Evolutionary conservation across 2,888 invertebrate genomes (phyloP).

Genomic region (Xylota segnis): DNA sequence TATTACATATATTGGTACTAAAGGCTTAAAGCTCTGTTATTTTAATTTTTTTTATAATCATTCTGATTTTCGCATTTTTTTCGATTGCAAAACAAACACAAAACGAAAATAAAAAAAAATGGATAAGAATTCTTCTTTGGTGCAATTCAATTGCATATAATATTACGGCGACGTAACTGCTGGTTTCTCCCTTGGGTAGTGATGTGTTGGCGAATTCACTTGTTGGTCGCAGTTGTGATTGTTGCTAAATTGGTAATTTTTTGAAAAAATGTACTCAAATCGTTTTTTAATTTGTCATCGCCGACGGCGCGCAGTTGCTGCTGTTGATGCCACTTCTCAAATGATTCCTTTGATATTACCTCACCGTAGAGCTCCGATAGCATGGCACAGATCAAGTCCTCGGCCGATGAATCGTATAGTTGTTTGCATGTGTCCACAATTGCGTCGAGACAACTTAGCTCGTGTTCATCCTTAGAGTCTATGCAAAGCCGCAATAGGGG

Average conservation of each 20-base stretch:
- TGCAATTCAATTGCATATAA: slow-evolving; percentile 65
- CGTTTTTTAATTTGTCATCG: slow-evolving; percentile 41
- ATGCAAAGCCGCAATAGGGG: slow-evolving; percentile 81
- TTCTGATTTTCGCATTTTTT: slow-evolving; percentile 26
- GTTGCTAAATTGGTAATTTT: slow-evolving; percentile 34
- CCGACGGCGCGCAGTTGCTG: neutral
- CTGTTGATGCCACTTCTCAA: slow-evolving; percentile 81
- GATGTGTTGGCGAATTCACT: neutral
- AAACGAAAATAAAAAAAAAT: slow-evolving; percentile 41
- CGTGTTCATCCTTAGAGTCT: slow-evolving; percentile 80
- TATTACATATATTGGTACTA: slow-evolving; percentile 66
- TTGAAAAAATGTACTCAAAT: slow-evolving; percentile 44
- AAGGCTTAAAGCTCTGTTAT: slow-evolving; percentile 73
- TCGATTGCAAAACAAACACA: slow-evolving; percentile 49
- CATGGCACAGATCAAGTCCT: slow-evolving; percentile 80
- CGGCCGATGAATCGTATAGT: slow-evolving; percentile 78
- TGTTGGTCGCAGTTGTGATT: neutral
- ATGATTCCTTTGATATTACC: slow-evolving; percentile 82
- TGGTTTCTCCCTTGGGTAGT: neutral
- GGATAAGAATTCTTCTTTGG: slow-evolving; percentile 60
- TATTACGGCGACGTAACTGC: slow-evolving; percentile 9
- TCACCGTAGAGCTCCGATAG: slow-evolving; percentile 81
- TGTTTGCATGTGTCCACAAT: slow-evolving; percentile 79
- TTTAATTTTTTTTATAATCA: slow-evolving; percentile 42
- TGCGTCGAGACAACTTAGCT: slow-evolving; percentile 81